phyloP scores from a whole-genome alignment of 2,113 vertebrate species.

The Litocranius walleri region DNA sequence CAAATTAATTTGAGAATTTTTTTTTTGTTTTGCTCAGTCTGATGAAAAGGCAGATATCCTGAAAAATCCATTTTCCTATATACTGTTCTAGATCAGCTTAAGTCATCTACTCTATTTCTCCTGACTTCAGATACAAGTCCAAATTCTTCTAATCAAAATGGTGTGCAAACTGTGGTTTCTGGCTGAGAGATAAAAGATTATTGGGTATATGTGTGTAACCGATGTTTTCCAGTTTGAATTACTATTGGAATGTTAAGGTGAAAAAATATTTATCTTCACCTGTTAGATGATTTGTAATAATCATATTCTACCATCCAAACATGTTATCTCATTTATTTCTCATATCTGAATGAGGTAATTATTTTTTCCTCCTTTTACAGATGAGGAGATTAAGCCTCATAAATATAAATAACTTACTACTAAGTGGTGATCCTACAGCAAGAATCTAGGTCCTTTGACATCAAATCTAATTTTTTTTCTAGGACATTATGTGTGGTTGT shows the following conservation, averaged over 20 bases:
- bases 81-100: neutral
- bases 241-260: neutral
- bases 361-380: neutral
- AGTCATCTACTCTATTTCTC: neutral
- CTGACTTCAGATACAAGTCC: neutral
- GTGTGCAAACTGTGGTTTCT: neutral
- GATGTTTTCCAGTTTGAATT: neutral
- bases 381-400: neutral
- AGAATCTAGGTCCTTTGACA: neutral
- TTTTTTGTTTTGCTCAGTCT: neutral
- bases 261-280: neutral
- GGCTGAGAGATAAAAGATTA: slow-evolving; percentile 2
- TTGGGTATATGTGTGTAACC: neutral
- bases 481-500: neutral
- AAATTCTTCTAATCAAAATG: neutral
- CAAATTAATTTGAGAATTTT: slow-evolving; percentile 43
- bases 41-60: neutral
- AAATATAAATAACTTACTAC: neutral
- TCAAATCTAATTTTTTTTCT: neutral
- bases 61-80: slow-evolving; percentile 29
- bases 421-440: neutral
- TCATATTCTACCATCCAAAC: neutral
- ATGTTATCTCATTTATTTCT: neutral
- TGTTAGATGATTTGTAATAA: neutral
- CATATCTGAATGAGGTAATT: neutral